Conservation (phyloP, 2,888 invertebrate species). For the Glyphotaelius pellucidus region DNA sequence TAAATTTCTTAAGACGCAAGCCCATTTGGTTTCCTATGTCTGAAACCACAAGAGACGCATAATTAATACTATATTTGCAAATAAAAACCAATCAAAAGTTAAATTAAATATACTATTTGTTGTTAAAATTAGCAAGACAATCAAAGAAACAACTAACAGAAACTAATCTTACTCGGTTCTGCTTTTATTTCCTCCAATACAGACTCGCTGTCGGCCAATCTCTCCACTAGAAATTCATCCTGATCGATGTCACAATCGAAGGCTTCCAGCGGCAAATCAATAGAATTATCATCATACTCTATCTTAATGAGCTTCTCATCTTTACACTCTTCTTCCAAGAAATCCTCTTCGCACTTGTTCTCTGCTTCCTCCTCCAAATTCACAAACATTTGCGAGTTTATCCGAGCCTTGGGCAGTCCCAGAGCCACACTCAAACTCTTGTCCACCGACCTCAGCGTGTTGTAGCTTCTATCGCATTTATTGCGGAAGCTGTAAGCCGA, state of each 20-base stretch:
- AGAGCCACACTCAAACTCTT: neutral
- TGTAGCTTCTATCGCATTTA: conserved; percentile 54
- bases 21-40: neutral
- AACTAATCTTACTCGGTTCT: conserved; percentile 14
- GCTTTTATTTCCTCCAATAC: conserved; percentile 19
- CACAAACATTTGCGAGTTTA: neutral
- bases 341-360: neutral
- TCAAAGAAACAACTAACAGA: neutral
- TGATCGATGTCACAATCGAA: conserved; percentile 31
- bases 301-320: conserved; percentile 51
- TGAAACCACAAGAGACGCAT: neutral
- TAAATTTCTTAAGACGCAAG: conserved; percentile 12
- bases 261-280: neutral
- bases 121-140: neutral
- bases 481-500: conserved; percentile 49
- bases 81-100: no score
- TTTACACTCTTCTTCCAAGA: conserved; percentile 16
- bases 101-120: neutral
- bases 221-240: conserved; percentile 3
- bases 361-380: neutral
- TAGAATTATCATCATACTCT: conserved; percentile 36
- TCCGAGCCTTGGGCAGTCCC: neutral
- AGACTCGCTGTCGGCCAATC: neutral
- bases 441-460: conserved; percentile 13
- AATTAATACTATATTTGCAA: neutral